Evolutionary conservation across 2,113 vertebrate species (phyloP).

Genomic region (Marmota monax): DNA sequence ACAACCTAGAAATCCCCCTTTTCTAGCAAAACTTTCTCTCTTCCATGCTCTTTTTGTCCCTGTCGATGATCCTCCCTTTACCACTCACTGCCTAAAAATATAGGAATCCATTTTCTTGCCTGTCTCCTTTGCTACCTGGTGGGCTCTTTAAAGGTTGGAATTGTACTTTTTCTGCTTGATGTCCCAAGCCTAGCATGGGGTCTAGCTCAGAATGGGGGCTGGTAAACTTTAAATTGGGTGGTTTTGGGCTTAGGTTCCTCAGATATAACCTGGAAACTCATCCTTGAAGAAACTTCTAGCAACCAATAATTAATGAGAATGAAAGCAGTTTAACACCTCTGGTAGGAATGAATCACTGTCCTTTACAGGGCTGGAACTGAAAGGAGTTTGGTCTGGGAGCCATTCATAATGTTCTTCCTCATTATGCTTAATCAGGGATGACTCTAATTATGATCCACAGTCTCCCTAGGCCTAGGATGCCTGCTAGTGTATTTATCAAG

Average conservation of each 20-base stretch:
- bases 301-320: slow-evolving; percentile 31
- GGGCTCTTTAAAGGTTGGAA: neutral
- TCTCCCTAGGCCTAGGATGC: neutral
- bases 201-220: neutral
- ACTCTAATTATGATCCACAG: neutral
- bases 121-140: neutral
- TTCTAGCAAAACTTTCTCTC: neutral
- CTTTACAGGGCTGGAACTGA: slow-evolving; percentile 2
- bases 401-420: neutral
- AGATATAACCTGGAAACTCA: neutral
- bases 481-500: neutral
- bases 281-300: slow-evolving; percentile 42
- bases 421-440: neutral
- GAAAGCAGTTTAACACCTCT: neutral
- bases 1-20: neutral
- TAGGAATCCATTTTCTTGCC: neutral
- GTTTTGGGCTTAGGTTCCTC: neutral
- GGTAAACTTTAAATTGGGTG: slow-evolving; percentile 10
- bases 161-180: neutral
- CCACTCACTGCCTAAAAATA: neutral
- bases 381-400: neutral
- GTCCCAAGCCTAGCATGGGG: neutral
- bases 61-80: neutral
- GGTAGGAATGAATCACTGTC: neutral
- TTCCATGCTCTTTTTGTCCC: neutral